Evolutionary conservation across 2,797 vertebrate genomes (phyloP).

Genomic region (Pseudocheirus occidentalis): DNA sequence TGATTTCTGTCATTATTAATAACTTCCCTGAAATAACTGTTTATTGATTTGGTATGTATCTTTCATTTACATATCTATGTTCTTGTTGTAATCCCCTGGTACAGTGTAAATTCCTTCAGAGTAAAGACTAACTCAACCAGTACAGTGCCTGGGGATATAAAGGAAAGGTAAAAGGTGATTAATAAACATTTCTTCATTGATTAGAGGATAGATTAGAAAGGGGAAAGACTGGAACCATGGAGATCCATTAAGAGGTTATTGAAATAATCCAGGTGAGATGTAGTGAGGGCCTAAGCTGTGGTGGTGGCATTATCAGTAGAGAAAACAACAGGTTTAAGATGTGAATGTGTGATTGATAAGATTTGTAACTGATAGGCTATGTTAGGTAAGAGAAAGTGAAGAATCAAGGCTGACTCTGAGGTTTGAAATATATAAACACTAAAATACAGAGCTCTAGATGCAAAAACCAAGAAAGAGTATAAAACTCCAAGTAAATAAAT

Average conservation of each 20-base stretch:
- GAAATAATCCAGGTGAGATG: background rate
- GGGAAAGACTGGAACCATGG: background rate
- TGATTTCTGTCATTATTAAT: background rate
- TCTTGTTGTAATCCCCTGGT: background rate
- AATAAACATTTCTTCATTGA: background rate
- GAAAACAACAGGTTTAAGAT: background rate
- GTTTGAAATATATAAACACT: background rate
- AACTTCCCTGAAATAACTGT: background rate
- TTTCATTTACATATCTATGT: background rate
- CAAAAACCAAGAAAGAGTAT: background rate
- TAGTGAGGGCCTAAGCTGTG: background rate
- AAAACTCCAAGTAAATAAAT: conserved; percentile 1
- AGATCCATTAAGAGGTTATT: background rate
- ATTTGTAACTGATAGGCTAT: background rate
- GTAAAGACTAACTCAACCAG: background rate
- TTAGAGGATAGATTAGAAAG: background rate
- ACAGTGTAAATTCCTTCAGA: background rate
- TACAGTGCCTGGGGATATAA: background rate
- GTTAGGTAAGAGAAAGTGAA: background rate
- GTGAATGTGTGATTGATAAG: background rate
- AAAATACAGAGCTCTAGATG: background rate
- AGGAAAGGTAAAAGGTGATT: background rate
- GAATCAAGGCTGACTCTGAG: background rate
- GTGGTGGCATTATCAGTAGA: background rate
- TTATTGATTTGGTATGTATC: background rate